phyloP scores from a whole-genome alignment of 2,113 vertebrate genomes.

The Macaca fascicularis region T2T-MFA8v1.1 NC_088395.1:10164501-10165000 shows the following conservation, averaged over 20 bases:
- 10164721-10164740: background rate
- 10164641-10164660: background rate
- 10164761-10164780: background rate
- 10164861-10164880: background rate
- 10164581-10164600: background rate
- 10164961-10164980: background rate
- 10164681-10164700: background rate
- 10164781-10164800: background rate
- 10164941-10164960: background rate
- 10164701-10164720: background rate
- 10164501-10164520: constrained; percentile 71
- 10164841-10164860: background rate
- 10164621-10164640: background rate
- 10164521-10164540: constrained; percentile 63
- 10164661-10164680: background rate
- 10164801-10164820: background rate
- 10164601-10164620: constrained; percentile 60
- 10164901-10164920: background rate
- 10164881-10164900: background rate
- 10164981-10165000: background rate
- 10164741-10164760: background rate
- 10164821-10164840: background rate
- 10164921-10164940: constrained; percentile 5
- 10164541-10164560: constrained; percentile 40
- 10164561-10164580: constrained; percentile 40